Conservation (phyloP, 2,113 vertebrate genomes). For the Dromiciops gliroides region DNA sequence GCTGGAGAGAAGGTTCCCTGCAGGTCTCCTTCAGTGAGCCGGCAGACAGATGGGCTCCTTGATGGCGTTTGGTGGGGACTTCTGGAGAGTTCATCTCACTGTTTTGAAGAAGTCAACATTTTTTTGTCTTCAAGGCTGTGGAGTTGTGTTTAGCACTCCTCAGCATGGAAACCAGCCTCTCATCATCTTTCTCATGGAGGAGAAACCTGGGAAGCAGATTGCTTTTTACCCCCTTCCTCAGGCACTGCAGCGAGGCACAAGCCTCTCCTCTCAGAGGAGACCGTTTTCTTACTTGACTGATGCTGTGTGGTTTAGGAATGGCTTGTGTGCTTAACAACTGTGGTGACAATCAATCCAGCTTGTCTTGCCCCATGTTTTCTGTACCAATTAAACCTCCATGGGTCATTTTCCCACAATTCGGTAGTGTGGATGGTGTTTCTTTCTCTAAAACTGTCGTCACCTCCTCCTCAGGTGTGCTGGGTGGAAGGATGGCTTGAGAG, state of each 20-base stretch:
- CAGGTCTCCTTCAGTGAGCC: neutral
- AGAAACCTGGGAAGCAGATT: neutral
- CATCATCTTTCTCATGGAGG: neutral
- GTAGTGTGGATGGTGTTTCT: neutral
- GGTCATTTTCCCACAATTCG: conserved; percentile 52
- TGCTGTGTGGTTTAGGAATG: conserved; percentile 42
- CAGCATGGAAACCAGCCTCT: neutral
- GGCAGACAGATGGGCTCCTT: neutral
- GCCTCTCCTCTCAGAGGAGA: neutral
- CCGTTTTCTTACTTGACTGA: neutral
- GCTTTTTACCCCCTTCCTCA: neutral
- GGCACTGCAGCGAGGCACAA: neutral
- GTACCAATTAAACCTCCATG: conserved; percentile 62
- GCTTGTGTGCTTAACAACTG: neutral
- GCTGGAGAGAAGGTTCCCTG: neutral
- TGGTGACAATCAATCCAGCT: conserved; percentile 33
- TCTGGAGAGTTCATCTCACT: neutral
- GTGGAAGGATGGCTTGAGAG: neutral
- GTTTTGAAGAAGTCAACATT: conserved; percentile 17
- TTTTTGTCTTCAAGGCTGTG: conserved; percentile 21
- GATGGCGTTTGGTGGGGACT: neutral
- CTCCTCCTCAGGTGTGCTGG: neutral
- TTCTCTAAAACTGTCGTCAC: conserved; percentile 32
- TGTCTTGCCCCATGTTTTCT: conserved; percentile 47
- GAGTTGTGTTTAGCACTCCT: neutral